Evolutionary conservation across 2,797 vertebrate species (phyloP).

Genomic region (Avahi laniger): DNA sequence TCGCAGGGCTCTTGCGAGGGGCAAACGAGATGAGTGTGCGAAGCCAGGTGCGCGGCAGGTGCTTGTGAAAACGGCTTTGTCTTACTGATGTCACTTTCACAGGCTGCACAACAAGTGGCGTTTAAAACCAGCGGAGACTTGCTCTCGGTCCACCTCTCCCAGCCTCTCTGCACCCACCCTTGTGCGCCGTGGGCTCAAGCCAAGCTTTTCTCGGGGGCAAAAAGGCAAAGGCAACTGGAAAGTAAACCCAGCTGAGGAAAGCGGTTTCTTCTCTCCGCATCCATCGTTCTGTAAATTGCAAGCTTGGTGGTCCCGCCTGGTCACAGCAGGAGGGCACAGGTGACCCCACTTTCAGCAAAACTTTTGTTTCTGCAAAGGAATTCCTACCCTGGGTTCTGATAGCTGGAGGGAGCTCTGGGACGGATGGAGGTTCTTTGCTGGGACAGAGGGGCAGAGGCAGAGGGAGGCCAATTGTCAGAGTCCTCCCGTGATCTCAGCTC

Average conservation of each 20-base stretch:
- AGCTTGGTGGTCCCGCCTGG: not conserved
- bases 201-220: not conserved
- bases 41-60: not conserved
- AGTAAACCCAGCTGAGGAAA: not conserved
- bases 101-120: not conserved
- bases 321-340: not conserved
- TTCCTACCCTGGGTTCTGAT: not conserved
- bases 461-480: not conserved
- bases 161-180: rapidly evolving
- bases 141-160: not conserved
- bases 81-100: not conserved
- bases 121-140: not conserved
- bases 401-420: not conserved
- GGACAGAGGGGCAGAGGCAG: not conserved
- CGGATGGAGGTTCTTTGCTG: not conserved
- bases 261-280: too few relatives aligned
- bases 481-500: not conserved
- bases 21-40: not conserved
- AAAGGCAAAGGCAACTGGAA: not conserved
- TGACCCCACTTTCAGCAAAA: not conserved
- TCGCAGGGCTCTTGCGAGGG: not conserved
- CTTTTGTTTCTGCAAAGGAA: not conserved
- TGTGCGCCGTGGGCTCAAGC: not conserved
- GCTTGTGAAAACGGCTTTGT: not conserved
- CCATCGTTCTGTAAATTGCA: not conserved